Evolutionary conservation across 2,797 vertebrate species (phyloP).

Genomic region (Yasuhikotakia modesta): DNA sequence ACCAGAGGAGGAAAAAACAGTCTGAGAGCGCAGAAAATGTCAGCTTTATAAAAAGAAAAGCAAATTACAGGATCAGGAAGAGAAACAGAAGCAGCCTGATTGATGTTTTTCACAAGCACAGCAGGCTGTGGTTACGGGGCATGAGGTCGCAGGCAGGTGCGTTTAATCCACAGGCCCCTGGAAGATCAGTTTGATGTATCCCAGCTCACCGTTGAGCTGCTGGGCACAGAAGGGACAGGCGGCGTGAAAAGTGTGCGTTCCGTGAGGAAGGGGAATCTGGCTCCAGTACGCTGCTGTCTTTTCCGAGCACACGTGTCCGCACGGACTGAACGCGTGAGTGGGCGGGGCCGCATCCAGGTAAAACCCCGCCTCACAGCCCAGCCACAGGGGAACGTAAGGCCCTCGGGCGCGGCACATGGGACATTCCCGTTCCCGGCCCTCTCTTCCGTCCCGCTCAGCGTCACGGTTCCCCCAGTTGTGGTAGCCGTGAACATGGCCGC

Average conservation of each 20-base stretch:
- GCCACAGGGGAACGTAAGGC: constrained; percentile 95
- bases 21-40: constrained; percentile 24
- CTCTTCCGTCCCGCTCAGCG: constrained; percentile 73
- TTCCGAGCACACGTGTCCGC: constrained; percentile 96
- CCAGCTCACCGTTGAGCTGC: constrained; percentile 91
- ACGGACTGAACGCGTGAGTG: constrained; percentile 93
- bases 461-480: constrained; percentile 96
- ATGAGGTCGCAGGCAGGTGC: constrained; percentile 10
- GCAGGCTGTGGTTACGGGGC: not conserved
- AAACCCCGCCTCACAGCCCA: constrained; percentile 95
- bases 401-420: constrained; percentile 96
- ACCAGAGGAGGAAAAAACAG: constrained; percentile 46
- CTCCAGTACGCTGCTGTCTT: constrained; percentile 97
- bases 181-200: constrained; percentile 97
- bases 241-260: constrained; percentile 97
- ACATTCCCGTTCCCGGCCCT: constrained; percentile 89
- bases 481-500: constrained; percentile 96
- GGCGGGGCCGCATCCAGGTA: constrained; percentile 95
- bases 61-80: not conserved
- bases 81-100: not conserved
- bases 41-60: not conserved
- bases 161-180: constrained; percentile 94
- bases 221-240: constrained; percentile 97
- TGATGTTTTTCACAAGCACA: not conserved
- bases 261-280: constrained; percentile 96